Percentiles rank a stretch among this genome's conserved stretches.
phyloP scores from a whole-genome alignment of 2,113 vertebrate species.

The Poicephalus gulielmi region DNA sequence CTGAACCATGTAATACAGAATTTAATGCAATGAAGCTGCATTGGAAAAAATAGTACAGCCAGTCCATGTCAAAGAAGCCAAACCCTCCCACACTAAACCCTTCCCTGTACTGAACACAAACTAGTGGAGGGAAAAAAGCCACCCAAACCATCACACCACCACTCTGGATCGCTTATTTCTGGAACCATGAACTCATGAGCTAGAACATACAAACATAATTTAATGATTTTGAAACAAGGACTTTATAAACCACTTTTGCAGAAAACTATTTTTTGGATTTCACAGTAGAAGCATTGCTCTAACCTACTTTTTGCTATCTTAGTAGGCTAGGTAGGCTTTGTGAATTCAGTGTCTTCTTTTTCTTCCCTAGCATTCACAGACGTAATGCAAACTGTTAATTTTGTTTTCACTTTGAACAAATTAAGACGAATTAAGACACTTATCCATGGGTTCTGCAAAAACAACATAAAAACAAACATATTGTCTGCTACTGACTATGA shows the following conservation, averaged over 20 bases:
- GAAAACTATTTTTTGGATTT: not conserved
- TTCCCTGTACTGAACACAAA: not conserved
- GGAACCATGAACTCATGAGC: not conserved
- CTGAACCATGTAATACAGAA: not conserved
- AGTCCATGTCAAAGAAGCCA: not conserved
- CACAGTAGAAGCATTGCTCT: not conserved
- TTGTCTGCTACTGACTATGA: not conserved
- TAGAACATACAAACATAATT: not conserved
- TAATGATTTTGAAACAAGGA: not conserved
- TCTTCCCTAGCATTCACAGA: not conserved
- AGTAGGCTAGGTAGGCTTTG: not conserved
- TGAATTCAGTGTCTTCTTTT: not conserved
- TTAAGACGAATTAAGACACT: not conserved
- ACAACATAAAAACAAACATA: not conserved
- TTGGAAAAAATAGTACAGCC: not conserved
- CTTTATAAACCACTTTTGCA: not conserved
- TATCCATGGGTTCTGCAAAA: not conserved
- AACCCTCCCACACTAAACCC: not conserved
- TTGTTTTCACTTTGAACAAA: not conserved
- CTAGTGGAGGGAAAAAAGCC: not conserved
- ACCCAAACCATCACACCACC: not conserved
- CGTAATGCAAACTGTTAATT: not conserved
- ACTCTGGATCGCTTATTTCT: not conserved
- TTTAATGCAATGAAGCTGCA: not conserved
- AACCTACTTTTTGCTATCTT: not conserved